Percentiles rank a stretch among this genome's conserved stretches.
Evolutionary conservation across 2,888 invertebrate genomes (phyloP).

Genomic region (Dromius quadrimaculatus): DNA sequence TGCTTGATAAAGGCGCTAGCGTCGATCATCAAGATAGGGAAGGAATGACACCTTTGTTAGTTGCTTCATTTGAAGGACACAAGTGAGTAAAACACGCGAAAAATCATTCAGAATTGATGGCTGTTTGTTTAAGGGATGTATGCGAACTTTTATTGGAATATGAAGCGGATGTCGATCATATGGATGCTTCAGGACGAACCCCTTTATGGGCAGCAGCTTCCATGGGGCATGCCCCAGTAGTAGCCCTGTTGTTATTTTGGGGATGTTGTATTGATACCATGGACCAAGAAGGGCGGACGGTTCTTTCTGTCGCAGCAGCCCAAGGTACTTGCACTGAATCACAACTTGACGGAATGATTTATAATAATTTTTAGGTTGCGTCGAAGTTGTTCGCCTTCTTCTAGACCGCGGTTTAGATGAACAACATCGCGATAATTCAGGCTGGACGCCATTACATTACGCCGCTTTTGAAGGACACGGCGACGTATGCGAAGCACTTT

Average conservation of each 20-base stretch:
- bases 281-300: slow-evolving; percentile 94
- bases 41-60: slow-evolving; percentile 87
- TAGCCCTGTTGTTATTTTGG: slow-evolving; percentile 91
- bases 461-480: slow-evolving; percentile 93
- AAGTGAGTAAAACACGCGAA: slow-evolving; percentile 68
- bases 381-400: slow-evolving; percentile 89
- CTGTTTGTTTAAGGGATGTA: slow-evolving; percentile 74
- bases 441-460: slow-evolving; percentile 97
- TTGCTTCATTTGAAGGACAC: slow-evolving; percentile 93
- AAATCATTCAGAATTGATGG: not conserved
- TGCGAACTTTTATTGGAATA: slow-evolving; percentile 92
- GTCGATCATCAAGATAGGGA: slow-evolving; percentile 88
- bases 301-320: slow-evolving; percentile 85
- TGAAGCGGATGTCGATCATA: slow-evolving; percentile 92
- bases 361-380: slow-evolving; percentile 70
- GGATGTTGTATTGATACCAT: slow-evolving; percentile 95
- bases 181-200: slow-evolving; percentile 84
- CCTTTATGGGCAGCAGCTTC: slow-evolving; percentile 94
- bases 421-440: slow-evolving; percentile 91
- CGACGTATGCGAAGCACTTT: slow-evolving; percentile 83
- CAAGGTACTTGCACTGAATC: slow-evolving; percentile 70
- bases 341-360: not conserved
- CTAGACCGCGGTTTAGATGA: slow-evolving; percentile 89
- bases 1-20: slow-evolving; percentile 85
- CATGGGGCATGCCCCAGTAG: slow-evolving; percentile 89